A percentile compares a stretch with the other conserved stretches of the same genome.
phyloP scores from a whole-genome alignment of 2,797 vertebrate genomes.

The Columba guinea region DNA sequence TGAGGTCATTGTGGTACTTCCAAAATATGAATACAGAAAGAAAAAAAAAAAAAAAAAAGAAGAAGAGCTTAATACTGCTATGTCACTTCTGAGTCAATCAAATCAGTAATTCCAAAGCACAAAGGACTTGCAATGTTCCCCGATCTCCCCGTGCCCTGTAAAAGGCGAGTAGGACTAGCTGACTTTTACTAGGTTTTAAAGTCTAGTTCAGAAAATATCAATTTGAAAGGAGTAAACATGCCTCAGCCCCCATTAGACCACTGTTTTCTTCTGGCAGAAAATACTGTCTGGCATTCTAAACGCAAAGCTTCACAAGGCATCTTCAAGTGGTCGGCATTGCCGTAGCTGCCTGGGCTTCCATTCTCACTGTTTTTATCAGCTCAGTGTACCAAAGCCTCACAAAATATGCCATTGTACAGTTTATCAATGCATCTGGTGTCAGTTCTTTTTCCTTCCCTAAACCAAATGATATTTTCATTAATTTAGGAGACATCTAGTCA shows the following conservation, averaged over 20 bases:
- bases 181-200: not conserved
- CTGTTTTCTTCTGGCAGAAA: not conserved
- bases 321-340: fast-evolving
- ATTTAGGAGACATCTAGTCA: not conserved
- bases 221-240: not conserved
- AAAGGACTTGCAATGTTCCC: not conserved
- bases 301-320: not conserved
- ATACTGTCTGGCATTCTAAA: not conserved
- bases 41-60: too few species aligned
- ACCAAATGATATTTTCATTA: not conserved
- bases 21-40: not conserved
- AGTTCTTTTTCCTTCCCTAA: not conserved
- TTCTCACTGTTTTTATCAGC: not conserved
- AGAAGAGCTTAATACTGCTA: not conserved
- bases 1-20: slow-evolving; percentile 16
- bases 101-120: not conserved
- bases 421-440: not conserved
- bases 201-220: not conserved
- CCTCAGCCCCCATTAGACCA: not conserved
- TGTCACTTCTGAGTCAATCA: not conserved
- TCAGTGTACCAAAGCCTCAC: not conserved
- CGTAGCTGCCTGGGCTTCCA: fast-evolving
- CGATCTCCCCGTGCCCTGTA: not conserved
- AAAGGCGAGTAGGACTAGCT: fast-evolving
- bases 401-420: fast-evolving